Percentiles rank a stretch among this genome's conserved stretches.
Conservation (phyloP, 2,888 invertebrate genomes). For the Pyrgus malvae region DNA sequence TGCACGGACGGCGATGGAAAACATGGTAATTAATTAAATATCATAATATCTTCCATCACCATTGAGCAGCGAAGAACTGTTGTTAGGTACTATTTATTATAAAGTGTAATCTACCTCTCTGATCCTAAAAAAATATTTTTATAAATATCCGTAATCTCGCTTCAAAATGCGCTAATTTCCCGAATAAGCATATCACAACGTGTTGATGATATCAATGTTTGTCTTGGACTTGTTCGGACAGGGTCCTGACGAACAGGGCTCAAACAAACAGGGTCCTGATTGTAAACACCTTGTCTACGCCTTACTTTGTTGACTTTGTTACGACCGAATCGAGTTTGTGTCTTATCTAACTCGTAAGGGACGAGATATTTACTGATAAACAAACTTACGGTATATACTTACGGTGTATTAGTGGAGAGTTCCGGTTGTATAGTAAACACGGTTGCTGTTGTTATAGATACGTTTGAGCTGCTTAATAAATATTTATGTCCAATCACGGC, state of each 20-base stretch:
- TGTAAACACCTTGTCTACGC: conserved; percentile 21
- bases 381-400: conserved; percentile 7
- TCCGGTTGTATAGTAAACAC: neutral
- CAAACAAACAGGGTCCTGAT: conserved; percentile 15
- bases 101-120: too few relatives aligned
- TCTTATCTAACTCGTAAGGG: conserved; percentile 16
- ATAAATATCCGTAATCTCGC: too few relatives aligned
- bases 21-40: too few relatives aligned
- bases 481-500: neutral
- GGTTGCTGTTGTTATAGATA: neutral
- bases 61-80: too few relatives aligned
- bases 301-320: conserved; percentile 14
- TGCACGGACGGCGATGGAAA: too few relatives aligned
- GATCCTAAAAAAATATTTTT: too few relatives aligned
- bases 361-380: conserved; percentile 16
- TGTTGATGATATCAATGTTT: conserved; percentile 25
- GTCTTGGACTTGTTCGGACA: conserved; percentile 17
- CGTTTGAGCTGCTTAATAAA: neutral
- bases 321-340: conserved; percentile 14
- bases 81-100: too few relatives aligned
- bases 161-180: conserved; percentile 37
- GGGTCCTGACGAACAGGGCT: conserved; percentile 2
- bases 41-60: too few relatives aligned
- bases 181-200: conserved; percentile 23
- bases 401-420: conserved; percentile 1